phyloP scores from a whole-genome alignment of 2,797 vertebrate species.

The Sciurus vulgaris region DNA sequence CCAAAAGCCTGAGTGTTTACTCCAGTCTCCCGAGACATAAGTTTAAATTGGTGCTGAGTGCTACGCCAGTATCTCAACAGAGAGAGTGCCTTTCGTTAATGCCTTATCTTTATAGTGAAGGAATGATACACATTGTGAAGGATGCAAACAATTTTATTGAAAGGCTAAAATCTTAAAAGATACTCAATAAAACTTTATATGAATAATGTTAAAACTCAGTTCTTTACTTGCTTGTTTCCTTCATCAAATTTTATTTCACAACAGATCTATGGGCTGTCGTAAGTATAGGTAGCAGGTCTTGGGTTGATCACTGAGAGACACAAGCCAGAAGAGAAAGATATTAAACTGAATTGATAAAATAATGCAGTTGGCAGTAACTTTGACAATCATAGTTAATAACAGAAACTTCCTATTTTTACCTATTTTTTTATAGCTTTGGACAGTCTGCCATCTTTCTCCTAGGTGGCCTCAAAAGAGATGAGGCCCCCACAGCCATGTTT shows the following conservation, averaged over 20 bases:
- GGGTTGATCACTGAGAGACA: neutral
- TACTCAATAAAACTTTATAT: neutral
- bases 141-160: constrained; percentile 17
- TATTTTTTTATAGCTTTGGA: constrained; percentile 91
- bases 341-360: neutral
- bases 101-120: constrained; percentile 43
- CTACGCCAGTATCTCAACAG: neutral
- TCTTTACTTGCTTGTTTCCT: constrained; percentile 43
- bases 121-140: constrained; percentile 4
- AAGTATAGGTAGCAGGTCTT: neutral
- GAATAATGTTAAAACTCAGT: neutral
- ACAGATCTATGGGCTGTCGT: neutral
- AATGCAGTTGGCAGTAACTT: neutral
- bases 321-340: neutral
- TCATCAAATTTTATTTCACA: constrained; percentile 10
- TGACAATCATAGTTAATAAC: neutral
- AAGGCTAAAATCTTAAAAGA: constrained; percentile 46
- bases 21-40: constrained; percentile 11
- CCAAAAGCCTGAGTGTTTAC: neutral
- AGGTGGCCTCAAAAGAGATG: constrained; percentile 92
- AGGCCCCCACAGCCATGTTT: constrained; percentile 94
- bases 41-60: neutral
- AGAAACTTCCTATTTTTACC: neutral
- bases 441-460: constrained; percentile 96
- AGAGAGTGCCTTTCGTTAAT: constrained; percentile 26